phyloP scores from a whole-genome alignment of 2,113 vertebrate species.

The Epinephelus fuscoguttatus region DNA sequence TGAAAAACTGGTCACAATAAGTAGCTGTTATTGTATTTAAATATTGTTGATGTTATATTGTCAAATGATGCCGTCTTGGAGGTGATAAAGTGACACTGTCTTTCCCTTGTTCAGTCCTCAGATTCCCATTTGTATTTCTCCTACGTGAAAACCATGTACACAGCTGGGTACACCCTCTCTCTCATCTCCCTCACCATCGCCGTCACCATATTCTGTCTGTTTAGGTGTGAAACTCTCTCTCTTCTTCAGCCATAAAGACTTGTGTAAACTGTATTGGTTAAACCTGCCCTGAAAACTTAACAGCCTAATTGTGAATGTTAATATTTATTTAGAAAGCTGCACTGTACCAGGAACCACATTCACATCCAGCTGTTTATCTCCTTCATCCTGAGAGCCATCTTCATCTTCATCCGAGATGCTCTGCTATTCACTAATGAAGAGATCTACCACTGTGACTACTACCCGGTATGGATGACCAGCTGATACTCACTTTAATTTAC shows the following conservation, averaged over 20 bases:
- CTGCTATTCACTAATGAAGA: slow-evolving; percentile 85
- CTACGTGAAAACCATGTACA: slow-evolving; percentile 94
- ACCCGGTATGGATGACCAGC: slow-evolving; percentile 46
- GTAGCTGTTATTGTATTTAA: too few relatives aligned
- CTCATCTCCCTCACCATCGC: slow-evolving; percentile 88
- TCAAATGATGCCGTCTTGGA: background rate
- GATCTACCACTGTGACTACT: slow-evolving; percentile 72
- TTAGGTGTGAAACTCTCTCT: slow-evolving; percentile 85
- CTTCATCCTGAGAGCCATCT: slow-evolving; percentile 92
- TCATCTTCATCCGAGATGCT: slow-evolving; percentile 92
- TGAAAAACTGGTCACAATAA: too few relatives aligned
- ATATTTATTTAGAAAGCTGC: slow-evolving; percentile 87
- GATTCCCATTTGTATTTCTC: slow-evolving; percentile 88
- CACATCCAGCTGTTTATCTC: slow-evolving; percentile 96
- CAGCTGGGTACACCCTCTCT: slow-evolving; percentile 90
- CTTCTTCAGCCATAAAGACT: background rate
- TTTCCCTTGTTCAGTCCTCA: slow-evolving; percentile 51
- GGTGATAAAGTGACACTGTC: background rate
- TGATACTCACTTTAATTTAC: too few relatives aligned
- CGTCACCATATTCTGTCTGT: slow-evolving; percentile 87
- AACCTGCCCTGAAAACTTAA: background rate
- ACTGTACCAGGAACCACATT: slow-evolving; percentile 95
- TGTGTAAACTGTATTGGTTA: background rate
- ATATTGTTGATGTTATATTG: too few relatives aligned
- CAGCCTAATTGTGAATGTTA: background rate